Base-by-base conservation (phyloP, 2,888 invertebrate species). In the Standfussiana lucernea region DNA sequence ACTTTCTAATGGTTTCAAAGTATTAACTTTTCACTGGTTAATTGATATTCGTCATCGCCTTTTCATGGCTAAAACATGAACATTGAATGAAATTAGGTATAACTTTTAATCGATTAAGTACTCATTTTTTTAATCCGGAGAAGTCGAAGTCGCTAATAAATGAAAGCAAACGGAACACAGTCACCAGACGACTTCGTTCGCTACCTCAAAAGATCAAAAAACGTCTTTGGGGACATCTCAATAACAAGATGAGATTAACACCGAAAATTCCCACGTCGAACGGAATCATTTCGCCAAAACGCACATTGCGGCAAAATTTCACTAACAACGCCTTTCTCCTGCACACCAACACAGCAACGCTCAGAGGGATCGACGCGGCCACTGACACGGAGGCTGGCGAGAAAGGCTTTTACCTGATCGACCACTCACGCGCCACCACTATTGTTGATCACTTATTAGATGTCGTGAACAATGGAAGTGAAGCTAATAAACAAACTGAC, bases 301-400 rank as follows among this genome's bases (percentile, higher is more conserved):
- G 78, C 87, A 80, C 77, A 73, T 76, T 71, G 72, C 45, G 69
- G 79, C 68, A 71, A 84, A 86, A 88, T 88, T 88, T 88, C 88
- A 87, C 88, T 86, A 72, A 76, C 79, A 24, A 70, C 79, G 71
- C 88, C 88, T 88, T 88, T 88, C 88, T 88, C 88, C 78, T 70
- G 80, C 81, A 75, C 87, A 70, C 70, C 61, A 37, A 47, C 37
- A 85, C 86, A 86, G 80, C 80, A 42, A 66, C 53, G 56, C 28
- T 61, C 53, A 47, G 67, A 76, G 79, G 79, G 79, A 80, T 77
- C 66, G 74, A 64, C 62, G 70, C 77, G 68, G 78, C 77, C 88
- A 80, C 84, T 82, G 80, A 86, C 80, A 64, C 88, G 75, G 75
- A 77, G 79, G 76, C 82, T 78, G 77, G 42, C 78, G 82, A 86